Evolutionary conservation across 2,113 vertebrate species (phyloP).

Genomic region (Strigops habroptila): DNA sequence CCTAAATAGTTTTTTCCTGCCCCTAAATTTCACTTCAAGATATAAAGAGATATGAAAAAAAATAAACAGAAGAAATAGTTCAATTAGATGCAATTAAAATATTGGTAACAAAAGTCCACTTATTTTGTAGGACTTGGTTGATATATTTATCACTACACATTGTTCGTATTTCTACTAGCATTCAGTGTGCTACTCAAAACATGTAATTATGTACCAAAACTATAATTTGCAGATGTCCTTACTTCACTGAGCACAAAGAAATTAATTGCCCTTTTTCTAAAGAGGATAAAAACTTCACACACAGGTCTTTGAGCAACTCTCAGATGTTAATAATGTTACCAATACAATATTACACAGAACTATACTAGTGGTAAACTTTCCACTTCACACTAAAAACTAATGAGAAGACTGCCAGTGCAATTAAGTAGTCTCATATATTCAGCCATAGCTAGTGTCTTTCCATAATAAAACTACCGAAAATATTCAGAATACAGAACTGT

Average conservation of each 20-base stretch:
- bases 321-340: neutral
- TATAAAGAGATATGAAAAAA: neutral
- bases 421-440: neutral
- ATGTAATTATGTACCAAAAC: slow-evolving; percentile 48
- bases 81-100: neutral
- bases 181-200: slow-evolving; percentile 7
- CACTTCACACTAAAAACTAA: neutral
- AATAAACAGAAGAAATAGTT: neutral
- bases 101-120: neutral
- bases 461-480: neutral
- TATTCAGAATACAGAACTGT: neutral
- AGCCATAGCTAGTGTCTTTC: neutral
- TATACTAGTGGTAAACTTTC: neutral
- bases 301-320: neutral
- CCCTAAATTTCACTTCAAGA: neutral
- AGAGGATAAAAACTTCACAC: neutral
- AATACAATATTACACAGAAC: neutral
- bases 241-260: slow-evolving; percentile 26
- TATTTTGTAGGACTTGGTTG: neutral
- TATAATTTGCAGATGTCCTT: slow-evolving; percentile 54
- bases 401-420: neutral
- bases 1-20: fast-evolving
- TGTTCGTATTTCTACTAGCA: slow-evolving; percentile 21
- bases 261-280: slow-evolving; percentile 43
- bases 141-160: neutral